These are phyloP conservation scores for Lates japonicus DNA, from an alignment of 2,797 vertebrate species.

Conservation along the genomic window DNA sequence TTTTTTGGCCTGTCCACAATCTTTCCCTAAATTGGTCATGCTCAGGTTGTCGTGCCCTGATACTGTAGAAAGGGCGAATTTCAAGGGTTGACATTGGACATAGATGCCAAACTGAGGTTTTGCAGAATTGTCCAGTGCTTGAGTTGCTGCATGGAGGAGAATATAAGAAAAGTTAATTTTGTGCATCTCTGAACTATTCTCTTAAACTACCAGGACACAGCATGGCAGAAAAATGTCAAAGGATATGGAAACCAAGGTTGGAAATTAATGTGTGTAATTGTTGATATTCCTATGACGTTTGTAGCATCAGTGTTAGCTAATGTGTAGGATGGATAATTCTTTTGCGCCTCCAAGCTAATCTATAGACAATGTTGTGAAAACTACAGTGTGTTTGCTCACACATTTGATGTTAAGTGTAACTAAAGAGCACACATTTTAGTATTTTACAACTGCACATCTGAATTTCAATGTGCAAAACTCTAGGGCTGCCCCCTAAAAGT, in stretches of 20 bases:
- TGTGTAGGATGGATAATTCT: slow-evolving; percentile 3
- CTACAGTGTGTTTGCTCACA: not conserved
- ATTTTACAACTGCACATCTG: slow-evolving; percentile 11
- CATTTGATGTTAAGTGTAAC: not conserved
- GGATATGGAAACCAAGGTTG: not conserved
- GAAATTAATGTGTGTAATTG: slow-evolving; percentile 8
- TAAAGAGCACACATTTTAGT: slow-evolving; percentile 5
- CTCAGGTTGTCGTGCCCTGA: not conserved
- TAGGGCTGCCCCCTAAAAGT: no score
- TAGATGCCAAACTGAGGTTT: not conserved
- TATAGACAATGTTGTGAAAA: slow-evolving; percentile 2
- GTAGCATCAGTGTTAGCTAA: not conserved
- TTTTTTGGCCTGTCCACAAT: not conserved
- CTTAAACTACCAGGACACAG: not conserved
- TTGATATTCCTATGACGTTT: slow-evolving; percentile 3
- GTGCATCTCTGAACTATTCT: not conserved
- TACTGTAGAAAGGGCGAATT: not conserved
- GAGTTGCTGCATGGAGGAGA: not conserved
- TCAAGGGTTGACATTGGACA: not conserved
- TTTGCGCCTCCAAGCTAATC: not conserved
- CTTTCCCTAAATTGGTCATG: not conserved
- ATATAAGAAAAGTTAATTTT: not conserved
- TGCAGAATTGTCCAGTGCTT: not conserved
- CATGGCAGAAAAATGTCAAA: slow-evolving; percentile 9
- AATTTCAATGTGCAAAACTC: slow-evolving; percentile 14